phyloP scores from a whole-genome alignment of 2,888 invertebrate species.

The Sinodicranocentrus sp. region DNA sequence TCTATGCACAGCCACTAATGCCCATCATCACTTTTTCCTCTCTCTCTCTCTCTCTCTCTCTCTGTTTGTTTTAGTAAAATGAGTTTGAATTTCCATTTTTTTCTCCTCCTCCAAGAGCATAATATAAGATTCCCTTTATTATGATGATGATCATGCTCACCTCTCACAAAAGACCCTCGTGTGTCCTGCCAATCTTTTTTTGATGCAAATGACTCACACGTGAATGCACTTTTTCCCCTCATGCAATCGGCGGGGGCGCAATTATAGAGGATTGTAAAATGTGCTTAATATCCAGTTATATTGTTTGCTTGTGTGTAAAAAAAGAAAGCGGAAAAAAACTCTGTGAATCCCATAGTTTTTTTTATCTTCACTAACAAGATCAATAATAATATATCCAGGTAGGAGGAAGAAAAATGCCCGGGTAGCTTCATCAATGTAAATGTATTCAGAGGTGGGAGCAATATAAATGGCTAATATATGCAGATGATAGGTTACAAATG shows the following conservation, averaged over 20 bases:
- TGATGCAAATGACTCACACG: conserved; percentile 54
- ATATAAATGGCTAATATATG: conserved; percentile 20
- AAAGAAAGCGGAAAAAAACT: no score
- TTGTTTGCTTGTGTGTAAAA: conserved; percentile 9
- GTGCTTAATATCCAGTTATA: conserved; percentile 5
- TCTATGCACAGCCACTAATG: no score
- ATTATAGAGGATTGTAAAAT: conserved; percentile 1
- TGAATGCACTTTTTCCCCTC: conserved; percentile 22
- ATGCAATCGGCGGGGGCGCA: neutral
- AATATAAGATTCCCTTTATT: no score
- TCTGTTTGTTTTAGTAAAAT: conserved; percentile 58
- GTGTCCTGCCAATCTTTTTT: neutral
- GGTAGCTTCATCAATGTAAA: conserved; percentile 3
- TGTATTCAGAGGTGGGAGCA: neutral
- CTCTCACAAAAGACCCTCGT: no score
- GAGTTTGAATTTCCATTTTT: conserved; percentile 33
- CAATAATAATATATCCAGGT: neutral
- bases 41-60: no score
- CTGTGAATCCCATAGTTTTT: no score
- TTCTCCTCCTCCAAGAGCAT: no score
- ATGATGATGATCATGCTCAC: conserved; percentile 13
- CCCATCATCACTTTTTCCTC: no score
- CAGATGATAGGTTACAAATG: conserved; percentile 37
- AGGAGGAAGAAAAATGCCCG: neutral
- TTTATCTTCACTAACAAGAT: no score